Evolutionary conservation across 2,888 invertebrate species (phyloP), one percentile per base, ranked within the genome.

Genomic region (Masnerella sp.): DNA sequence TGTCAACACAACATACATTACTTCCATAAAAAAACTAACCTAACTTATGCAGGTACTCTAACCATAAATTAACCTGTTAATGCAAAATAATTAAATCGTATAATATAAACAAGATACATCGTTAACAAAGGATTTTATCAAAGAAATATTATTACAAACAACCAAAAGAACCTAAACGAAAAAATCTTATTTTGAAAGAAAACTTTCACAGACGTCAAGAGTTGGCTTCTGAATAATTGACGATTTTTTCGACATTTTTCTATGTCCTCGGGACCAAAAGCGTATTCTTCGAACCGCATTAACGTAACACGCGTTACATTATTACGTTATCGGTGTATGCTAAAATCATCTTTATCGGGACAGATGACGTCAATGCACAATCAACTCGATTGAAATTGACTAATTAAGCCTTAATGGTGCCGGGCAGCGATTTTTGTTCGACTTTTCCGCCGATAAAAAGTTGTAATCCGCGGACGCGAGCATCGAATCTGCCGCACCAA

Each of bases 281-380:
- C n/a, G n/a, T n/a, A 30, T 32, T 32, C 8, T 47, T 32, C 47
- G 4, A 30, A 51, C 5, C 11, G 1, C 15, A 49, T 14, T 38
- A 52, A 52, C 38, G 36, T 20, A 52, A 18, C 36, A 11, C 22
- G 47, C 30, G 30, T 47, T 52, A 36, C 36, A 36, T 38, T 36
- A 52, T 38, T 18, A 2, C 2, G 22, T 52, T 52, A 52, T 52
- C 51, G 36, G 25, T 14, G 22, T 36, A 22, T 22, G 36, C n/a
- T 36, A 52, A 52, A 22, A 22, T 22, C 11, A 38, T 52, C 38
- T 36, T 52, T 15, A 15, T 49, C 20, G 32, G 36, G 11, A 36
- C 20, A 52, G 38, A 38, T 52, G 52, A 52, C 52, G 52, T 52
- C 52, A 52, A 52, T 38, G 25, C 52, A 38, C 36, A 52, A 38